Percentiles rank a stretch among this genome's conserved stretches.
Evolutionary conservation across 2,797 vertebrate genomes (phyloP).

Genomic region (Eulemur mongoz): DNA sequence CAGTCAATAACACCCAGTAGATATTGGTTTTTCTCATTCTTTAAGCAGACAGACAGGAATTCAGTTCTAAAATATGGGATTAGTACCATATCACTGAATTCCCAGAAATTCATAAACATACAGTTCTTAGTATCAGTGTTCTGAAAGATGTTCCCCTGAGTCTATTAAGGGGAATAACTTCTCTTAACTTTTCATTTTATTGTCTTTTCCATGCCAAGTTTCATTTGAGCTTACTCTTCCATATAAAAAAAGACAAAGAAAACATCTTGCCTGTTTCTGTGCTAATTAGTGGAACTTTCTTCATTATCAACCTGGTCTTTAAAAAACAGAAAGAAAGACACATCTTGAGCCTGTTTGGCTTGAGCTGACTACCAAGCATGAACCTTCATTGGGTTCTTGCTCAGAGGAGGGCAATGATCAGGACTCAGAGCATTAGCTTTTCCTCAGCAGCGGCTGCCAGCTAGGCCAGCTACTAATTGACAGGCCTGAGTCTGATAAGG

Average conservation of each 20-base stretch:
- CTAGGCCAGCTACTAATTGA: slow-evolving; percentile 63
- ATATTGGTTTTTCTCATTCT: not conserved
- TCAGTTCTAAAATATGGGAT: not conserved
- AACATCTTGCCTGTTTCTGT: slow-evolving; percentile 58
- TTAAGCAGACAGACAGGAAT: not conserved
- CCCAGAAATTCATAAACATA: not conserved
- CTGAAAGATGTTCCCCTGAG: not conserved
- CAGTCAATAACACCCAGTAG: not conserved
- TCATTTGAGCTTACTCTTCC: slow-evolving; percentile 46
- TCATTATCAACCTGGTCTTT: slow-evolving; percentile 68
- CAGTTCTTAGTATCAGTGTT: not conserved
- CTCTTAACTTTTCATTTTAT: slow-evolving; percentile 61
- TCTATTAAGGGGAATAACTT: slow-evolving; percentile 57
- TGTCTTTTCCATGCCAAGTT: slow-evolving; percentile 61
- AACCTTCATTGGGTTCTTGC: slow-evolving; percentile 69
- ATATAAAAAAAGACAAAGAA: slow-evolving; percentile 5
- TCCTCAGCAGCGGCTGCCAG: slow-evolving; percentile 52
- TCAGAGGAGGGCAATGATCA: slow-evolving; percentile 71
- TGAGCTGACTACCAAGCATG: slow-evolving; percentile 79
- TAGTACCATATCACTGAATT: not conserved
- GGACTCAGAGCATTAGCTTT: slow-evolving; percentile 63
- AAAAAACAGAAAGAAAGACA: slow-evolving; percentile 80
- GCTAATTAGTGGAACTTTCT: slow-evolving; percentile 75
- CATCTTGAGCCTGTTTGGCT: slow-evolving; percentile 76
- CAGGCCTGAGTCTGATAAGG: slow-evolving; percentile 41